Evolutionary conservation across 2,888 invertebrate genomes (phyloP).

Genomic region (Oligia latruncula): DNA sequence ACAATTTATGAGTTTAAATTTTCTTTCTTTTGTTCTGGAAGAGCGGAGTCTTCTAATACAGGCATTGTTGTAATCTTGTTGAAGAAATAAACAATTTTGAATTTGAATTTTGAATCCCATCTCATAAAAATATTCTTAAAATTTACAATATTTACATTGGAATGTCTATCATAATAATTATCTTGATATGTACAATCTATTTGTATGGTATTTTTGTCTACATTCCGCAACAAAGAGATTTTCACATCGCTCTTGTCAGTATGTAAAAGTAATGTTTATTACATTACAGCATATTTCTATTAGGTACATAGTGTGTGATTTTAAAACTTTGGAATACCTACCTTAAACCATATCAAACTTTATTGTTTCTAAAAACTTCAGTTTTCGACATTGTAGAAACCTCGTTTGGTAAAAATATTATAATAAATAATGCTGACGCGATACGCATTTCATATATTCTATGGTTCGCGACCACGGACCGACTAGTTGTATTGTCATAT

Average conservation of each 20-base stretch:
- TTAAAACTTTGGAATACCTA: slow-evolving; percentile 24
- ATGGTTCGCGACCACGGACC: slow-evolving; percentile 22
- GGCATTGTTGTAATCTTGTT: too few species aligned
- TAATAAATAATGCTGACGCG: slow-evolving; percentile 41
- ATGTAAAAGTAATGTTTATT: neutral
- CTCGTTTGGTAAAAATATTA: slow-evolving; percentile 24
- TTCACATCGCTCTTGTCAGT: slow-evolving; percentile 18
- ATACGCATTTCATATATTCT: neutral
- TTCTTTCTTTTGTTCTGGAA: too few species aligned
- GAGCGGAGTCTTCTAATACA: too few species aligned
- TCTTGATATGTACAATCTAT: slow-evolving; percentile 29
- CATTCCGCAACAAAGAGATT: neutral
- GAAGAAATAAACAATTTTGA: too few species aligned
- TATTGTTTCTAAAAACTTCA: neutral
- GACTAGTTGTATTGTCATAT: slow-evolving; percentile 57
- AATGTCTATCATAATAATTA: slow-evolving; percentile 47
- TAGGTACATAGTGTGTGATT: slow-evolving; percentile 37
- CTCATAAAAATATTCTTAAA: neutral
- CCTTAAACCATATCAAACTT: slow-evolving; percentile 18
- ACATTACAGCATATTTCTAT: slow-evolving; percentile 12
- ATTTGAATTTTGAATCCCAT: neutral
- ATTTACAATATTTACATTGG: slow-evolving; percentile 53
- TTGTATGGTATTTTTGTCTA: slow-evolving; percentile 8
- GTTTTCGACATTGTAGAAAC: slow-evolving; percentile 8
- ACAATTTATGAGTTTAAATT: neutral